Base-by-base conservation (phyloP, 2,888 invertebrate species). In the Melanotus villosus region DNA sequence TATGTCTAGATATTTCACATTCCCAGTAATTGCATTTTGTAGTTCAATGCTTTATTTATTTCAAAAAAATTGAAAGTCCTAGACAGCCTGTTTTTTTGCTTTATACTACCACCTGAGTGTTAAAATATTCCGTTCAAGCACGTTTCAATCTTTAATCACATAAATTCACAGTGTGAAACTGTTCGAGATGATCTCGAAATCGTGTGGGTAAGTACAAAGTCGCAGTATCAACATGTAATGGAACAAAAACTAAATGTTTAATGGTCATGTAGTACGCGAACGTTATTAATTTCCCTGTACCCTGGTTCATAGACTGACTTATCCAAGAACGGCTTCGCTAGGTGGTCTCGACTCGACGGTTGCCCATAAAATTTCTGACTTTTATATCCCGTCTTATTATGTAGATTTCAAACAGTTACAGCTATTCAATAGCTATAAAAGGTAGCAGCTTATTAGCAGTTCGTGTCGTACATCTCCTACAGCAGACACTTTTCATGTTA, bases 381-480 rank as follows among this genome's bases (percentile, higher is more conserved):
- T 69, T 73, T 73, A 74, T 73, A 74, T 70, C 66, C 65, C 38
- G 56, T 71, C 69, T 26, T 71, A 73, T 73, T 74, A 73, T 71
- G 72, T 73, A 71, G 71, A 71, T 69, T 73, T 69, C 54, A 71
- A 70, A 74, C 71, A 59, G 73, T 71, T 68, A 66, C 67, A 64
- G 60, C 74, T 68, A 71, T 71, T 74, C 71, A 71, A 71, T 71
- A 70, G 66, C 74, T 74, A 74, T 73, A 74, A 74, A 74, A 73
- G 74, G 74, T 68, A 73, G 62, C 57, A 66, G 65, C 65, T 70
- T 69, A 69, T 69, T 69, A 69, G 65, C 38, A 69, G 69, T 58
- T 60, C 47, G 47, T 60, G 69, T 65, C 69, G 65, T 69, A 65
- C 58, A 65, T 65, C 58, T 65, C 32, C 47, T 45, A 18, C 7